These are phyloP conservation scores for Arctia plantaginis DNA, from an alignment of 2,888 invertebrate species.

Conservation along the genomic window DNA sequence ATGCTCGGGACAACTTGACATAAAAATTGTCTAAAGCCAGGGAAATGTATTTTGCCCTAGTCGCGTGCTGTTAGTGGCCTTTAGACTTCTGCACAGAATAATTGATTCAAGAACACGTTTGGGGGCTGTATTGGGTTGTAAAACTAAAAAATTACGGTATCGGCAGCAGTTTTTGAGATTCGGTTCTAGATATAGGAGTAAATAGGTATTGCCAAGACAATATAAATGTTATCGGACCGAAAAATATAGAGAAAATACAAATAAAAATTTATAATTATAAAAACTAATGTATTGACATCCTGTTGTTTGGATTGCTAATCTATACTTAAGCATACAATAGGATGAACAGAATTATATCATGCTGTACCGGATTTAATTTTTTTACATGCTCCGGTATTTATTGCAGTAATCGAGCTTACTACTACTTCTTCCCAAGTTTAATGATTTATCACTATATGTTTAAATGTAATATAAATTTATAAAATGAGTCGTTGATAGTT, in stretches of 20 bases:
- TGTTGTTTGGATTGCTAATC: slow-evolving; percentile 17
- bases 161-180: not conserved
- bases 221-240: slow-evolving; percentile 1
- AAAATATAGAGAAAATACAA: slow-evolving; percentile 3
- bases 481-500: no score
- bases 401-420: not conserved
- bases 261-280: slow-evolving; percentile 13
- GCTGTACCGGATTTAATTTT: not conserved
- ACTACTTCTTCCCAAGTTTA: not conserved
- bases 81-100: no score
- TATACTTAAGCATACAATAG: not conserved
- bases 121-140: not conserved
- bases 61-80: no score
- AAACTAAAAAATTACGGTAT: not conserved
- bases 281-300: slow-evolving; percentile 10
- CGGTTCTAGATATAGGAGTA: not conserved
- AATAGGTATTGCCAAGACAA: not conserved
- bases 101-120: not conserved
- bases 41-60: no score
- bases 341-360: not conserved
- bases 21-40: not conserved
- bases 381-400: not conserved
- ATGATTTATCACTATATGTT: no score
- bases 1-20: not conserved
- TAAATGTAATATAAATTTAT: no score